phyloP scores from a whole-genome alignment of 2,797 vertebrate genomes.

The Scolopax rusticola region DNA sequence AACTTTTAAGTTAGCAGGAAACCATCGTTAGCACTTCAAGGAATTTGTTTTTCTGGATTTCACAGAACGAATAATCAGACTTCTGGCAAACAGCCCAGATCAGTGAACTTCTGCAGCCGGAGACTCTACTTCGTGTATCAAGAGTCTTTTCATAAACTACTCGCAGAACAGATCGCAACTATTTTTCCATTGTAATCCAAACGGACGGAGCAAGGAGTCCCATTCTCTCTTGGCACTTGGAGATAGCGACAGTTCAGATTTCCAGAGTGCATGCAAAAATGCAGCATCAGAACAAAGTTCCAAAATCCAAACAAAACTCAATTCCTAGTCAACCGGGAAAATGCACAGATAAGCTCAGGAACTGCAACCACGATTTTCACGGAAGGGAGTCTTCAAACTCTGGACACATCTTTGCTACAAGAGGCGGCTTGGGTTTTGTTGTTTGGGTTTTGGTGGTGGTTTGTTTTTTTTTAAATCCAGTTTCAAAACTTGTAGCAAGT shows the following conservation, averaged over 20 bases:
- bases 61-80: slow-evolving; percentile 26
- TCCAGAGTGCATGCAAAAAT: slow-evolving; percentile 47
- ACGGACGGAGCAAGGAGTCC: slow-evolving; percentile 33
- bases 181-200: slow-evolving; percentile 74
- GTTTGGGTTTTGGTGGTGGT: background rate
- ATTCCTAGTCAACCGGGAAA: slow-evolving; percentile 28
- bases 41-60: slow-evolving; percentile 52
- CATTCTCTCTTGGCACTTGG: slow-evolving; percentile 51
- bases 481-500: slow-evolving; percentile 66
- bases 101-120: slow-evolving; percentile 7
- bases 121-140: slow-evolving; percentile 44
- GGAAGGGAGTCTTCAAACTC: slow-evolving; percentile 75
- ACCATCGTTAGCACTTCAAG: slow-evolving; percentile 23
- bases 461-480: background rate
- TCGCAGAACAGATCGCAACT: background rate
- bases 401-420: slow-evolving; percentile 58
- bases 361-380: slow-evolving; percentile 70
- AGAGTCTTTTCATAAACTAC: slow-evolving; percentile 59
- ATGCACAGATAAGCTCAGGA: slow-evolving; percentile 52
- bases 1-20: slow-evolving; percentile 17
- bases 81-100: slow-evolving; percentile 39
- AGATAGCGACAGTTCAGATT: slow-evolving; percentile 19
- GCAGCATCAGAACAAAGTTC: slow-evolving; percentile 55
- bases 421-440: background rate
- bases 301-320: slow-evolving; percentile 74